Conservation (phyloP, 2,113 vertebrate genomes). For the Formicarius rufipectus region DNA sequence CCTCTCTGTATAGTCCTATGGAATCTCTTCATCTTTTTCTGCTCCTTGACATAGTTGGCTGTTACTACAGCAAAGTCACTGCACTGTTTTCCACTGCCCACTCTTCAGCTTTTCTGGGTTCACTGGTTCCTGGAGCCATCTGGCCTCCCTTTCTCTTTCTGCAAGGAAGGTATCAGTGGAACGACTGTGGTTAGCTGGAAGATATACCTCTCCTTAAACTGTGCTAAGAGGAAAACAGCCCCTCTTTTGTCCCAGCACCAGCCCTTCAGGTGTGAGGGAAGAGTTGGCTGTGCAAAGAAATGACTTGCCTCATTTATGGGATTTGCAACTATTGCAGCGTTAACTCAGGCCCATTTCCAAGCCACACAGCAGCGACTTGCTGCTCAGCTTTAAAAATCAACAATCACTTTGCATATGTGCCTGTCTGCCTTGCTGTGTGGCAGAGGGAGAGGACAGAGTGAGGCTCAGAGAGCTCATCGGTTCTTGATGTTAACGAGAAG, state of each 20-base stretch:
- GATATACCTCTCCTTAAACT: not conserved
- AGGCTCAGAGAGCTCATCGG: not conserved
- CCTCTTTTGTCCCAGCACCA: not conserved
- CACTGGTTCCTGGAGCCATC: not conserved
- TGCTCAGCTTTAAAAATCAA: not conserved
- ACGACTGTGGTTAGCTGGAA: not conserved
- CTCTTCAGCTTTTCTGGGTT: not conserved
- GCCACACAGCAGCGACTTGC: not conserved
- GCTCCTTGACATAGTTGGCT: not conserved
- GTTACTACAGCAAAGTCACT: not conserved
- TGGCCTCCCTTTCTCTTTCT: not conserved
- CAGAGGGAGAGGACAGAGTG: not conserved
- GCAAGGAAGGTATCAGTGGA: not conserved
- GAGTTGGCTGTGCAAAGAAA: not conserved
- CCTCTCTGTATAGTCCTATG: not conserved
- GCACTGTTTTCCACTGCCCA: not conserved
- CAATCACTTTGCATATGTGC: not conserved
- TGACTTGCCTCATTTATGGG: not conserved
- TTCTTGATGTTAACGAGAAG: constrained; percentile 29
- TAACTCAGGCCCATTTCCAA: not conserved
- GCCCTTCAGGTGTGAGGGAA: not conserved
- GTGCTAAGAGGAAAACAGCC: not conserved
- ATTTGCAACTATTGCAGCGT: not conserved
- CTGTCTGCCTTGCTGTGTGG: not conserved
- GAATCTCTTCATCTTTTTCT: not conserved